Conservation (phyloP, 2,797 vertebrate genomes). For the Tauraco hartlaubi region DNA sequence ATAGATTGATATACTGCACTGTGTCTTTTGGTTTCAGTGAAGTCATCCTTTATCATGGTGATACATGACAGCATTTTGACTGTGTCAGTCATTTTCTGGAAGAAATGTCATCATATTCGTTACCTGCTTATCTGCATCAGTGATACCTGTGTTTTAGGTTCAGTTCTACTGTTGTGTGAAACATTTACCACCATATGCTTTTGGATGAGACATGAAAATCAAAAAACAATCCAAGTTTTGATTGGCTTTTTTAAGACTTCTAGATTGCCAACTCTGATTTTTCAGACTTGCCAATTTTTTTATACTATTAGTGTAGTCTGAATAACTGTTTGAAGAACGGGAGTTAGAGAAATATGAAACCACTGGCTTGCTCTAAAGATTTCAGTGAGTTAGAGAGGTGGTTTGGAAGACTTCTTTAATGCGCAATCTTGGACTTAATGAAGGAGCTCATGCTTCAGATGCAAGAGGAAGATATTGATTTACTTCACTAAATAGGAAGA, state of each 20-base stretch:
- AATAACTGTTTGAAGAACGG: neutral
- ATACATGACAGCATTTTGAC: neutral
- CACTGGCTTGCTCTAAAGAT: neutral
- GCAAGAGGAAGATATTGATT: neutral
- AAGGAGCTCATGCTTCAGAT: neutral
- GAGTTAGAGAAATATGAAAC: neutral
- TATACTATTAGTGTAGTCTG: neutral
- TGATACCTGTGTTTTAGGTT: neutral
- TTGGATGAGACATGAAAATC: neutral
- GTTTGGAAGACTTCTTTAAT: neutral
- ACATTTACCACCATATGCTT: neutral
- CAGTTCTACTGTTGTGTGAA: neutral
- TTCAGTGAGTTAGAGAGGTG: neutral
- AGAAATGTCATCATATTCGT: neutral
- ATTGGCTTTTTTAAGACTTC: neutral
- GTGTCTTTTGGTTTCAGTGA: neutral
- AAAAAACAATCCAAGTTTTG: neutral
- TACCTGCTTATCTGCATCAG: neutral
- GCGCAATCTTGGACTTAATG: fast-evolving
- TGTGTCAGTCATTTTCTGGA: neutral
- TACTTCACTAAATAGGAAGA: neutral
- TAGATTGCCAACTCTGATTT: neutral
- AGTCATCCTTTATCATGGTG: neutral
- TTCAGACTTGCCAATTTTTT: neutral
- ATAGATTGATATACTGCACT: neutral